A percentile compares a stretch with the other conserved stretches of the same genome.
Evolutionary conservation across 37 sponge, comb jelly and placozoan species (phyloP).

Genomic region (Crambe crambe): DNA sequence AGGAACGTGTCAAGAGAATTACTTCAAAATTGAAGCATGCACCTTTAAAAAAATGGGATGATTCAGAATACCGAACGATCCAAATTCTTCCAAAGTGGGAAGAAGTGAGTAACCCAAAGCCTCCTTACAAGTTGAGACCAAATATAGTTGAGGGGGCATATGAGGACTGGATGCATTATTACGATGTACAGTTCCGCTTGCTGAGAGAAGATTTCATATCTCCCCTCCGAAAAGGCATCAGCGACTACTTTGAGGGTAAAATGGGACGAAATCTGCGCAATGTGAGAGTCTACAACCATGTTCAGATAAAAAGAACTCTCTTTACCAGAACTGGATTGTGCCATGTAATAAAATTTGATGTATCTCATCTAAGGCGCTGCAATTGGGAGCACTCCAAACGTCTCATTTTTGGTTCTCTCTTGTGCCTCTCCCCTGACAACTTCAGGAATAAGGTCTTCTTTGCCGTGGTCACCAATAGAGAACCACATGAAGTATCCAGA

Average conservation of each 20-base stretch:
- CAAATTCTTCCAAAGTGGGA: conserved; percentile 61
- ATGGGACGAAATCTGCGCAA: conserved; percentile 46
- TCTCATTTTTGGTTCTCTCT: conserved; percentile 81
- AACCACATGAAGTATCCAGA: conserved; percentile 43
- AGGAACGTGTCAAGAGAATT: not conserved
- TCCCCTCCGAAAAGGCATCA: conserved; percentile 80
- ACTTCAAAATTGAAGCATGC: not conserved
- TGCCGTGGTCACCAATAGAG: conserved; percentile 77
- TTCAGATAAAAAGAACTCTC: conserved; percentile 38
- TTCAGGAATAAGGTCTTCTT: conserved; percentile 43
- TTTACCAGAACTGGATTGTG: conserved; percentile 52
- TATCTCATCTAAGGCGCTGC: conserved; percentile 3
- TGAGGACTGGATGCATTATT: conserved; percentile 76
- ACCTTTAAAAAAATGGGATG: conserved; percentile 31
- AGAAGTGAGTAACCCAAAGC: conserved; percentile 24
- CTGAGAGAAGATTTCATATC: conserved; percentile 89
- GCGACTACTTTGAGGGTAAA: conserved; percentile 32
- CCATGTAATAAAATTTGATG: conserved; percentile 63
- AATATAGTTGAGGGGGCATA: conserved; percentile 64
- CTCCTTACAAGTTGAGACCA: conserved; percentile 45
- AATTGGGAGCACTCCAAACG: conserved; percentile 80
- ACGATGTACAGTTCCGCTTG: conserved; percentile 84
- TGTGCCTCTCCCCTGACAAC: conserved; percentile 71
- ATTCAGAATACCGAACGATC: conserved; percentile 36
- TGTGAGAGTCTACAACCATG: conserved; percentile 64